phyloP scores from a whole-genome alignment of 2,113 vertebrate genomes.

The Aldabrachelys gigantea region DNA sequence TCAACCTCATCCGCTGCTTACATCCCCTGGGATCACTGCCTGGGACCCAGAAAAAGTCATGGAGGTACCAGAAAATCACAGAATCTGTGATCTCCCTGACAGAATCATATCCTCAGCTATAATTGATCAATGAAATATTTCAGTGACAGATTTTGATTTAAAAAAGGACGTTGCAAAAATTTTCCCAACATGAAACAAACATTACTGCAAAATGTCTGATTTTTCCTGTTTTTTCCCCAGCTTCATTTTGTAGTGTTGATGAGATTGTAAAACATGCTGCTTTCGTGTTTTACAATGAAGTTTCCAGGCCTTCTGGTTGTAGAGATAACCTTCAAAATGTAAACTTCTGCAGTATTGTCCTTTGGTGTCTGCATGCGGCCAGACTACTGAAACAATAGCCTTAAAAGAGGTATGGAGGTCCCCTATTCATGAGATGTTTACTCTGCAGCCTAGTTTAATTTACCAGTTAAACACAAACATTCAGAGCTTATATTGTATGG shows the following conservation, averaged over 20 bases:
- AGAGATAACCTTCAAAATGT: constrained; percentile 6
- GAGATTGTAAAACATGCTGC: background rate
- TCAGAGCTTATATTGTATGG: background rate
- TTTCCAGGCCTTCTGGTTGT: background rate
- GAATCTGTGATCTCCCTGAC: too few relatives aligned
- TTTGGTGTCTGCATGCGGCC: background rate
- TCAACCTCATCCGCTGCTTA: too few relatives aligned
- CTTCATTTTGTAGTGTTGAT: background rate
- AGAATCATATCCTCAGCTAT: background rate
- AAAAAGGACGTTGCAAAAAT: background rate
- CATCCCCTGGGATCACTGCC: too few relatives aligned
- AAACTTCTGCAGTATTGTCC: background rate
- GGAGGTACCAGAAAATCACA: too few relatives aligned
- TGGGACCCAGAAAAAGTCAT: too few relatives aligned
- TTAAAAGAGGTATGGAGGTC: background rate
- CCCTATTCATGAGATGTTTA: background rate
- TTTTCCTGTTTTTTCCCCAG: background rate
- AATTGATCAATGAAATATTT: background rate
- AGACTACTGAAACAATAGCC: background rate
- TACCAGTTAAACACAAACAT: background rate
- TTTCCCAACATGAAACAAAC: background rate
- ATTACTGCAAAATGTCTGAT: background rate
- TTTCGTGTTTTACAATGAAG: background rate
- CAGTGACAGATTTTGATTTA: background rate
- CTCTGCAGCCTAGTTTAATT: background rate